Percentiles rank a stretch among this genome's conserved stretches.
Evolutionary conservation across 2,888 invertebrate genomes (phyloP).

Genomic region (Urechis unicinctus): DNA sequence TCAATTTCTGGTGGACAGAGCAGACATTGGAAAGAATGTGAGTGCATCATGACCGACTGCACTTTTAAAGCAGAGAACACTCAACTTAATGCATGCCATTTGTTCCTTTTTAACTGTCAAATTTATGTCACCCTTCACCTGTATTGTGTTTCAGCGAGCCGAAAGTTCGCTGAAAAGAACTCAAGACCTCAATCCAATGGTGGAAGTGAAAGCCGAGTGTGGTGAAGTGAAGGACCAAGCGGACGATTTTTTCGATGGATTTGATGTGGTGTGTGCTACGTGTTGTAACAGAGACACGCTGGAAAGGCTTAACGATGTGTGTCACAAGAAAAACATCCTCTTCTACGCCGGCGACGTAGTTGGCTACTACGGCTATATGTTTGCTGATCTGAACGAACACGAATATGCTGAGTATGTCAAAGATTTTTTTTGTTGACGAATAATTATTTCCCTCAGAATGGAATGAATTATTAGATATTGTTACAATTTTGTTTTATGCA

Average conservation of each 20-base stretch:
- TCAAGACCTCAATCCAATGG: conserved; percentile 87
- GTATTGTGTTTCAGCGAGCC: conserved; percentile 62
- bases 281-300: conserved; percentile 68
- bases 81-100: neutral
- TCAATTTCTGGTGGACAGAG: conserved; percentile 76
- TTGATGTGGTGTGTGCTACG: conserved; percentile 78
- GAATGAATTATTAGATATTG: too few species aligned
- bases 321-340: conserved; percentile 62
- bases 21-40: conserved; percentile 72
- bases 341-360: conserved; percentile 87
- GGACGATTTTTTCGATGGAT: conserved; percentile 65
- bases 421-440: neutral
- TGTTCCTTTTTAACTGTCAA: neutral
- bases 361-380: conserved; percentile 87
- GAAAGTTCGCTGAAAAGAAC: conserved; percentile 73
- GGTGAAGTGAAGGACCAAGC: conserved; percentile 63
- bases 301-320: conserved; percentile 65
- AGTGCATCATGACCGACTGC: too few species aligned
- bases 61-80: neutral
- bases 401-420: conserved; percentile 68
- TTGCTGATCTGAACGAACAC: conserved; percentile 80
- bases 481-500: too few species aligned
- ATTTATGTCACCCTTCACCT: too few species aligned
- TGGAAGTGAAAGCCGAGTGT: conserved; percentile 61
- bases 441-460: neutral